Conservation (phyloP, 2,113 vertebrate species). For the Ranitomeya variabilis region DNA sequence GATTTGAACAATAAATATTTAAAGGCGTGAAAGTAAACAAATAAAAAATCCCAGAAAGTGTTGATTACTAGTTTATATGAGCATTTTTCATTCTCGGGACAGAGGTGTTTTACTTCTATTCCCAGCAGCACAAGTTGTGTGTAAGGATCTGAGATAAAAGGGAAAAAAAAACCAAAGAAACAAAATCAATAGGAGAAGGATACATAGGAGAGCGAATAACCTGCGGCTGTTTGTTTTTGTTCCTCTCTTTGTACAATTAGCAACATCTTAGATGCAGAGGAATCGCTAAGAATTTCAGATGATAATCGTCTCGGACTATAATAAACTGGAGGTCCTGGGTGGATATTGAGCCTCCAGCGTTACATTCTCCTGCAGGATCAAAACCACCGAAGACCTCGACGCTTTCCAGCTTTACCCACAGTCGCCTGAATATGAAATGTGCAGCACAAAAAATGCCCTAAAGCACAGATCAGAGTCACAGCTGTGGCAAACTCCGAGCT, state of each 20-base stretch:
- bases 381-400: neutral
- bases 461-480: neutral
- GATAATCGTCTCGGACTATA: neutral
- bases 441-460: neutral
- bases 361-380: constrained; percentile 21
- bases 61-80: neutral
- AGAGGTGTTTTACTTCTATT: neutral
- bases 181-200: neutral
- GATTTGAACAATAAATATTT: neutral
- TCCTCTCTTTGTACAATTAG: neutral
- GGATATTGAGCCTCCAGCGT: constrained; percentile 1
- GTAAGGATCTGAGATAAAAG: neutral
- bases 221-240: neutral
- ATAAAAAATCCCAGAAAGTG: neutral
- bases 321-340: neutral
- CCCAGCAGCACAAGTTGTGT: neutral
- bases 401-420: neutral
- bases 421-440: neutral
- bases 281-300: neutral
- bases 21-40: neutral
- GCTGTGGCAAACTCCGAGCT: neutral
- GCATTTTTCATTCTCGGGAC: neutral
- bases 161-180: neutral
- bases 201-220: neutral
- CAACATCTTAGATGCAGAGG: neutral